Percentiles rank a stretch among this genome's conserved stretches.
Conservation (phyloP, 2,888 invertebrate species). For the Calameuta idolon region DNA sequence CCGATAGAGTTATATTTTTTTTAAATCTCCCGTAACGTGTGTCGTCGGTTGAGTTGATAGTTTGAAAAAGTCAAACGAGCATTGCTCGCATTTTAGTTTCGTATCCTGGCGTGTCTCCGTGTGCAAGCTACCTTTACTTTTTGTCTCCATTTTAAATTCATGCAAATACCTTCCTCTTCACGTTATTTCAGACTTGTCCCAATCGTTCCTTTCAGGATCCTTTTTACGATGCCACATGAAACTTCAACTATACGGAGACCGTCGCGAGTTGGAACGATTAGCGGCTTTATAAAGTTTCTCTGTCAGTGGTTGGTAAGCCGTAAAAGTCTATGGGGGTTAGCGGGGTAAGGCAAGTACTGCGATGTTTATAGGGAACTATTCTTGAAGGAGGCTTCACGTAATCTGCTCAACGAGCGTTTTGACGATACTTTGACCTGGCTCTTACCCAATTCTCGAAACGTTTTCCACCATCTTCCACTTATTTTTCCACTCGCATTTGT, state of each 20-base stretch:
- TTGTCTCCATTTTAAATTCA: not conserved
- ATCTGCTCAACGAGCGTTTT: constrained; percentile 24
- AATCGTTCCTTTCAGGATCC: not conserved
- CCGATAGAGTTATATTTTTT: not conserved
- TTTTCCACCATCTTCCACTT: not conserved
- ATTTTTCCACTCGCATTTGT: not conserved
- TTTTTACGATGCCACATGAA: not conserved
- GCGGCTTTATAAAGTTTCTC: not conserved
- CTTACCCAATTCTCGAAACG: not conserved
- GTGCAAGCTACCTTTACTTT: not conserved
- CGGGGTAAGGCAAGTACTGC: not conserved
- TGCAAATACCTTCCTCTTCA: not conserved
- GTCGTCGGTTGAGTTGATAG: no score
- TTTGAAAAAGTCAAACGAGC: no score
- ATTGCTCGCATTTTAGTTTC: no score
- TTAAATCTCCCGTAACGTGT: no score
- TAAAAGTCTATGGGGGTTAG: not conserved
- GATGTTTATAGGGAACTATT: not conserved
- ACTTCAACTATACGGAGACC: not conserved
- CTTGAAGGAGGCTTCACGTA: constrained; percentile 16
- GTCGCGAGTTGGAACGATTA: not conserved
- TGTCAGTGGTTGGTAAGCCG: not conserved
- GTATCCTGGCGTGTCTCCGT: not conserved
- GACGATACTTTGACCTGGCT: constrained; percentile 17
- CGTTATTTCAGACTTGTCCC: not conserved